Evolutionary conservation across 2,797 vertebrate species (phyloP), one percentile per base, ranked within the genome.

Genomic region (Myiothlypis chrysogaster): DNA sequence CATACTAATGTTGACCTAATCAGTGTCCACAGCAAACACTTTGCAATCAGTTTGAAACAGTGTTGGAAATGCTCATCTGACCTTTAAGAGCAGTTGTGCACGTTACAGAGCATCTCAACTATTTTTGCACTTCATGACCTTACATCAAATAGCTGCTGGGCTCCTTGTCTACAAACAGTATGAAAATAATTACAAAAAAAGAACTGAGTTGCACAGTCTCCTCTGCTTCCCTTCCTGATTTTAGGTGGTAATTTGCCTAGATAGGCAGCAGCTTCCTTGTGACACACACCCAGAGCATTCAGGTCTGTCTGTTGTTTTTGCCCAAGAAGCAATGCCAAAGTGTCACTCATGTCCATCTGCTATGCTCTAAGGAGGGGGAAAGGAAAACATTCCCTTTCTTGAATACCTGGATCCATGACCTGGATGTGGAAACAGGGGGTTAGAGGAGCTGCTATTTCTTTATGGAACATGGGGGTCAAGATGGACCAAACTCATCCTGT

Each of bases 171-270:
- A 82, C 41, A 72, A 91, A 71, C 43, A 82, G 20, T 41, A 85
- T 34, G 65, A 94, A 92, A 95, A 95, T 81, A 75, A 73, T 46
- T 83, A 59, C 9, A 73, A 66, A 80, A 91, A 82, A 71, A 65
- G 43, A 69, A 63, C 34, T 20, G 44, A 89, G 30, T 24, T 87
- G 75, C 81, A 84, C 1, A 68, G 75, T 92, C 81, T 86, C 78
- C 43, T 71, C 41, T 72, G 79, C 52, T 92, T 90, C 66, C 90
- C 43, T 87, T 92, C 77, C 77, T 77, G 43, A 63, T 80, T 64
- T 82, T 8, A 84, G 78, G 56, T 66, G 46, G 56, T 79, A 37
- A 89, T 92, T 96, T 90, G 90, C 84, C 90, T 94, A 87, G 35
- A 73, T 17, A 55, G 43, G 49, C 66, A 89, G 52, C 84, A 95